These are phyloP conservation scores for Didymodactylos carnosus DNA, from an alignment of 2,888 invertebrate species.

Conservation along the genomic window DNA sequence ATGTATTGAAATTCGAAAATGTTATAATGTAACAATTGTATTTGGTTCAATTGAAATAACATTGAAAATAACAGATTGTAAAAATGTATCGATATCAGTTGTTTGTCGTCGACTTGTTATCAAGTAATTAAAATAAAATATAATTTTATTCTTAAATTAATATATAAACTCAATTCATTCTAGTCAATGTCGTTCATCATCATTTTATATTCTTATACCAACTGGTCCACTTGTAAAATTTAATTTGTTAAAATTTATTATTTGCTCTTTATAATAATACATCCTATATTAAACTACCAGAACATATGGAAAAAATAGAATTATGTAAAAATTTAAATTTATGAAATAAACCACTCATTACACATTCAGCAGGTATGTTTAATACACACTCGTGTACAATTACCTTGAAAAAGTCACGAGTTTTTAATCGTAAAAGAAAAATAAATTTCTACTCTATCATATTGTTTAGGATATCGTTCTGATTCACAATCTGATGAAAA, in stretches of 20 bases:
- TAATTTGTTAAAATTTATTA: slow-evolving; percentile 27
- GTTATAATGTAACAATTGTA: slow-evolving; percentile 32
- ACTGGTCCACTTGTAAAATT: slow-evolving; percentile 32
- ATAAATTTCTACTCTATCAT: too few species aligned
- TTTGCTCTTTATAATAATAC: slow-evolving; percentile 36
- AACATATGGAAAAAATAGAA: slow-evolving; percentile 30
- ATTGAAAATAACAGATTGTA: slow-evolving; percentile 32
- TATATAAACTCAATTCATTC: slow-evolving; percentile 9
- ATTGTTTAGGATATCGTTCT: too few species aligned
- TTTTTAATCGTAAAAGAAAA: too few species aligned
- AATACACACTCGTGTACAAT: too few species aligned
- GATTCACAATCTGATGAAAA: too few species aligned
- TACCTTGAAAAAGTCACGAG: too few species aligned
- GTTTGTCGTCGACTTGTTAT: slow-evolving; percentile 22
- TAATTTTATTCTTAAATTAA: too few species aligned
- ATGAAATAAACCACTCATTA: slow-evolving; percentile 32
- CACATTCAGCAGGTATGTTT: background rate
- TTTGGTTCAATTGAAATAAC: slow-evolving; percentile 33
- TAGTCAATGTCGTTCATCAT: slow-evolving; percentile 31
- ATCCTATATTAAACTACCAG: slow-evolving; percentile 31
- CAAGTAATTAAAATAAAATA: too few species aligned
- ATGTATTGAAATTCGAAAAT: slow-evolving; percentile 16
- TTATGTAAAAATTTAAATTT: slow-evolving; percentile 27
- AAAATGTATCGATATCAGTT: slow-evolving; percentile 30
- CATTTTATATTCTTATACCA: slow-evolving; percentile 33